Percentiles rank a stretch among this genome's conserved stretches.
These are phyloP conservation scores for Ochropleura leucogaster DNA, from an alignment of 2,888 invertebrate species.

Conservation along the genomic window DNA sequence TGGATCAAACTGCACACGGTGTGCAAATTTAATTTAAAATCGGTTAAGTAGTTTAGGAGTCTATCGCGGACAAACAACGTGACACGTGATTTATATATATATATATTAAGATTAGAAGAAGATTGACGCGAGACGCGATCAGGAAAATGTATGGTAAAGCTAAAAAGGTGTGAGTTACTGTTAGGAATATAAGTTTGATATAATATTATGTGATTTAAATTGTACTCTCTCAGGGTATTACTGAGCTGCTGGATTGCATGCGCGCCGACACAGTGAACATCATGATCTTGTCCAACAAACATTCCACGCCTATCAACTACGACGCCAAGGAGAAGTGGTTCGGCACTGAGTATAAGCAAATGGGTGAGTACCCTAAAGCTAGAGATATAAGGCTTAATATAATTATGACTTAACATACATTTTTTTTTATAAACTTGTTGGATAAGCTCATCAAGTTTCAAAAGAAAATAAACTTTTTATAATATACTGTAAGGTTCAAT, in stretches of 20 bases:
- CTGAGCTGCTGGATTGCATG: slow-evolving; percentile 91
- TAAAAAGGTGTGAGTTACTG: too few species aligned
- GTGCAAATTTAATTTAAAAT: too few species aligned
- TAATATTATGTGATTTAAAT: background rate
- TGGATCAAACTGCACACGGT: too few species aligned
- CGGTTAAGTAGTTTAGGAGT: too few species aligned
- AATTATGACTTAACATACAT: background rate
- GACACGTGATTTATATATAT: too few species aligned
- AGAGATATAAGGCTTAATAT: background rate
- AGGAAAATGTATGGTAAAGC: too few species aligned
- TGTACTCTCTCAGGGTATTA: slow-evolving; percentile 88
- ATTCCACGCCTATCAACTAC: slow-evolving; percentile 87
- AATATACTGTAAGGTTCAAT: background rate
- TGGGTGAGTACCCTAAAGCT: slow-evolving; percentile 82
- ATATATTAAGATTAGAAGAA: too few species aligned
- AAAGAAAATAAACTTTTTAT: background rate
- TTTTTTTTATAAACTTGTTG: too few species aligned
- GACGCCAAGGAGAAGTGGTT: slow-evolving; percentile 95
- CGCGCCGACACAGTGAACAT: slow-evolving; percentile 93
- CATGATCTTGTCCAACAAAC: slow-evolving; percentile 92
- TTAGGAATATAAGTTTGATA: too few species aligned
- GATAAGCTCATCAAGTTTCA: too few species aligned
- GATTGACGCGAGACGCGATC: too few species aligned
- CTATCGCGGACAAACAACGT: too few species aligned
- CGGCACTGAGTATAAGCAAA: slow-evolving; percentile 93